A percentile compares a stretch with the other conserved stretches of the same genome.
Evolutionary conservation across 2,797 vertebrate species (phyloP).

Genomic region (Caiman crocodilus): DNA sequence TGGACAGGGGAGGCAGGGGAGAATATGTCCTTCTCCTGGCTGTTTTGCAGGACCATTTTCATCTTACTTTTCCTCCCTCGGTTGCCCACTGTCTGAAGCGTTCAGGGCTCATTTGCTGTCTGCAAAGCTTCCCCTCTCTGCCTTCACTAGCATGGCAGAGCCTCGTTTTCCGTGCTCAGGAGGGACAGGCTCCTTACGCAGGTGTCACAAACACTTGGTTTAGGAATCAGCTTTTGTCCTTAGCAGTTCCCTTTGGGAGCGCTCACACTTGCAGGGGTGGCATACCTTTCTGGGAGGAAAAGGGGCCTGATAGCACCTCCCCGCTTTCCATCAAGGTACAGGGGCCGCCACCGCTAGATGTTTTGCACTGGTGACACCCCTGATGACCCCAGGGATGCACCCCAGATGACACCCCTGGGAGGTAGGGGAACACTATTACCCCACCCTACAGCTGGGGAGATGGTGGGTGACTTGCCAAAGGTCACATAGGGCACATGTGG

Average conservation of each 20-base stretch:
- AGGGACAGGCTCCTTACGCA: conserved; percentile 40
- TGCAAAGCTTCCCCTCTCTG: conserved; percentile 48
- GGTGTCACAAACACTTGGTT: conserved; percentile 44
- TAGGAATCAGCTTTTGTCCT: conserved; percentile 29
- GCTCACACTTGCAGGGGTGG: rapidly evolving
- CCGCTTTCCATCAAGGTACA: not conserved
- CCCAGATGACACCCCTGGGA: not conserved
- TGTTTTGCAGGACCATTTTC: conserved; percentile 19
- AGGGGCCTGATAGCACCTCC: not conserved
- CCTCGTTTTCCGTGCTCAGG: conserved; percentile 8
- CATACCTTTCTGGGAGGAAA: not conserved
- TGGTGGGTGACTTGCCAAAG: not conserved
- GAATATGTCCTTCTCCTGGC: conserved; percentile 26
- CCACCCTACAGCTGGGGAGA: not conserved
- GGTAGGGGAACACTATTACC: not conserved
- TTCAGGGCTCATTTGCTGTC: conserved; percentile 61
- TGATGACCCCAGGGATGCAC: no score
- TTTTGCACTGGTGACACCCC: not conserved
- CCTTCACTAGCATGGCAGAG: conserved; percentile 44
- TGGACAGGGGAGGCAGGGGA: conserved; percentile 45
- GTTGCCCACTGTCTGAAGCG: not conserved
- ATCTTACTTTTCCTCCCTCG: not conserved
- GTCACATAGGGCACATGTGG: rapidly evolving
- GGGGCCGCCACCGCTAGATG: no score
- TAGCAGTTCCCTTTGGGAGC: conserved; percentile 9